Evolutionary conservation across 2,113 vertebrate species (phyloP).

Genomic region (Corythoichthys intestinalis): DNA sequence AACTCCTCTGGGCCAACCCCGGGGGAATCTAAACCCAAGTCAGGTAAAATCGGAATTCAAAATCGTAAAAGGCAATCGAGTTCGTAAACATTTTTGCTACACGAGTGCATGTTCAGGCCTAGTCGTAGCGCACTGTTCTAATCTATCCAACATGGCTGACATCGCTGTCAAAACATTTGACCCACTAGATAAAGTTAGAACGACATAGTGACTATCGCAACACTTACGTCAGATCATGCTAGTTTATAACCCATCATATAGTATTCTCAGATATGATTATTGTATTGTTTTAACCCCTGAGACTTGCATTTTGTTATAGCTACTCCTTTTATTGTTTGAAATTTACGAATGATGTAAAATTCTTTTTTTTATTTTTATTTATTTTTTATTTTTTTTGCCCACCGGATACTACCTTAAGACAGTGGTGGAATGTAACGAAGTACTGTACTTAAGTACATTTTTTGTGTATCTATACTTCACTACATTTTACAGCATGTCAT

Average conservation of each 20-base stretch:
- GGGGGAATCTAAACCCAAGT: constrained; percentile 91
- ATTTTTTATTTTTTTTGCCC: not conserved
- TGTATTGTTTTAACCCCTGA: not conserved
- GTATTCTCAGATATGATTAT: not conserved
- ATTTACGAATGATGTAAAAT: not conserved
- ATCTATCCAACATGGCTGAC: constrained; percentile 18
- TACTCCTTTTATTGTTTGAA: not conserved
- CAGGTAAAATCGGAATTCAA: constrained; percentile 70
- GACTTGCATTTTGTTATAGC: not conserved
- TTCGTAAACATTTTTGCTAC: not conserved
- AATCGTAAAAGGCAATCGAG: not conserved
- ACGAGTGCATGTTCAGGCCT: constrained; percentile 43
- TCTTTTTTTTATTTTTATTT: not conserved
- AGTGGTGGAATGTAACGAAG: not conserved
- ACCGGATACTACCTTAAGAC: too few species aligned
- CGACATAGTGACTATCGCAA: not conserved
- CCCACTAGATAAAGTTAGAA: not conserved
- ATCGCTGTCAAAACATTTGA: constrained; percentile 46
- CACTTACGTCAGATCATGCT: not conserved
- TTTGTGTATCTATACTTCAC: too few species aligned
- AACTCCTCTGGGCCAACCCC: constrained; percentile 83
- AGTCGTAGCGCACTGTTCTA: constrained; percentile 3
- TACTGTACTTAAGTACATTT: not conserved
- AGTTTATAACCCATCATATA: not conserved
- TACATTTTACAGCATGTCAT: too few species aligned